phyloP scores from a whole-genome alignment of 92 coral and sea anemone species.

The Epizoanthus ramosus region DNA sequence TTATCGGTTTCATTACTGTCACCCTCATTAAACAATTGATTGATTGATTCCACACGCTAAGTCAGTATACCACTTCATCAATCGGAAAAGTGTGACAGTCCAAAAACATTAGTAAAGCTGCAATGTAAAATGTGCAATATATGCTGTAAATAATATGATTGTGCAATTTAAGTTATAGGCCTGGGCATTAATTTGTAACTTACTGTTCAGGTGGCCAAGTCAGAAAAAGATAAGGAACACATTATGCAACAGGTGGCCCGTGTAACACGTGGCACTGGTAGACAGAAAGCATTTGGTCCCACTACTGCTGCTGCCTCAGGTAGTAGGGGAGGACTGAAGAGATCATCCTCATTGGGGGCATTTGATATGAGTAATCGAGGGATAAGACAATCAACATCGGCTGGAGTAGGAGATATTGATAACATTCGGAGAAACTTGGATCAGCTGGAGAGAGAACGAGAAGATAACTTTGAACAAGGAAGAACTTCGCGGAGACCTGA shows the following conservation, averaged over 20 bases:
- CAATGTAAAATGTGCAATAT: too few species aligned
- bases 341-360: conserved; percentile 66
- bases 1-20: too few species aligned
- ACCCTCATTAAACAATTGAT: too few species aligned
- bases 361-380: conserved; percentile 59
- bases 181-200: background rate
- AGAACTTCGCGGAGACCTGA: conserved; percentile 8
- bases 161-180: too few species aligned
- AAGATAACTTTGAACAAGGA: conserved; percentile 1
- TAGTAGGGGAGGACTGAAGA: conserved; percentile 58
- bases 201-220: conserved; percentile 66
- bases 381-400: conserved; percentile 53
- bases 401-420: conserved; percentile 63
- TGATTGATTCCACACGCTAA: too few species aligned
- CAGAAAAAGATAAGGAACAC: conserved; percentile 83
- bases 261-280: conserved; percentile 66
- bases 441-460: conserved; percentile 71
- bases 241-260: conserved; percentile 77
- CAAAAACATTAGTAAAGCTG: too few species aligned
- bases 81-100: background rate
- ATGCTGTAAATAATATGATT: too few species aligned
- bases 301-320: conserved; percentile 29
- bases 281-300: conserved; percentile 82
- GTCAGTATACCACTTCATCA: background rate
- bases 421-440: conserved; percentile 79